Percentiles rank a stretch among this genome's conserved stretches.
Evolutionary conservation across 2,113 vertebrate species (phyloP).

Genomic region (Vimba vimba): DNA sequence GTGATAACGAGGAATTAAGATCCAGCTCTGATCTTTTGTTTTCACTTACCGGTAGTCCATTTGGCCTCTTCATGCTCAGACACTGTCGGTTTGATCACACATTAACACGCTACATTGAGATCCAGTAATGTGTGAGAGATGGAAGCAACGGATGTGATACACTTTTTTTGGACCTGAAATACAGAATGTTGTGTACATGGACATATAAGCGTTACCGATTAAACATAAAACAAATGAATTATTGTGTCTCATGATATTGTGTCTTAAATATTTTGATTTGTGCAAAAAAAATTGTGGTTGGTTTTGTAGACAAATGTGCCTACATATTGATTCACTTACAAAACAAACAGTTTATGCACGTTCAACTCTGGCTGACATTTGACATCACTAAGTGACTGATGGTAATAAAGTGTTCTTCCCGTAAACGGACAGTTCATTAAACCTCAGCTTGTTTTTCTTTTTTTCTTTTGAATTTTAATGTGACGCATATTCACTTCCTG

Average conservation of each 20-base stretch:
- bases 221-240: neutral
- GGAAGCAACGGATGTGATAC: neutral
- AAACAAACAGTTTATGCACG: neutral
- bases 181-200: neutral
- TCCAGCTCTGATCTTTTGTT: neutral
- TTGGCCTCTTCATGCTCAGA: slow-evolving; percentile 26
- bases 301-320: neutral
- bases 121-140: slow-evolving; percentile 47
- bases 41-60: slow-evolving; percentile 16
- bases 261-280: neutral
- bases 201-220: neutral
- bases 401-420: slow-evolving; percentile 61
- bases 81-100: neutral
- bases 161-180: neutral
- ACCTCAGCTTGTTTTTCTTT: neutral
- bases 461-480: neutral
- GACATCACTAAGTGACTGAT: slow-evolving; percentile 36
- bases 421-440: slow-evolving; percentile 52
- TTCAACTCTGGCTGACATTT: neutral
- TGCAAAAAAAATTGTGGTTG: neutral
- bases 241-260: neutral
- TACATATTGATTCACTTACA: neutral
- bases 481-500: slow-evolving; percentile 8
- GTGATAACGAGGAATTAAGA: slow-evolving; percentile 6
- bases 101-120: slow-evolving; percentile 38